Evolutionary conservation across 2,888 invertebrate species (phyloP), one percentile per base, ranked within the genome.

Genomic region (Nomada hirtipes): DNA sequence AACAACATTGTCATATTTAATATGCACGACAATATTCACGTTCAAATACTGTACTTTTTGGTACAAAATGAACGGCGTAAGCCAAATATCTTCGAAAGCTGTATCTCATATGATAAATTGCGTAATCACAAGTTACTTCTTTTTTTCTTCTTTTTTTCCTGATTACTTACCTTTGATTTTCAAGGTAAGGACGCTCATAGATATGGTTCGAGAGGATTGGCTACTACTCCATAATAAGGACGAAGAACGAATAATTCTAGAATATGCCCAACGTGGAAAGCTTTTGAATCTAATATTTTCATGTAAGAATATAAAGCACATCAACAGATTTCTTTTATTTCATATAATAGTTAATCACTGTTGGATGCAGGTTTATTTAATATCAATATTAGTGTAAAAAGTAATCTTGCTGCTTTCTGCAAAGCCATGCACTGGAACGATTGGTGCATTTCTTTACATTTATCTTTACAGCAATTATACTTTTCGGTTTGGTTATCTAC

Each of bases 211-310:
- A 15, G 0, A 2, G 2, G 55, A 75, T 23, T 79, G 77, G 75
- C 72, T 44, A 7, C 13, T 15, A 1, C 15, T 77, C 23, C 20
- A 18, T 10, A 69, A 77, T 36, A 44, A 36, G 23, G 26, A 75
- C 2, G 85, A 79, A 9, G 26, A 36, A 10, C 52, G 44, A 26
- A 85, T 85, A 44, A 18, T 85, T 2, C 20, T 57, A 26, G 69
- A 60, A 59, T 65, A 57, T 29, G 61, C 11, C 0, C 10, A 63
- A 11, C 47, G 44, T 2, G 44, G 44, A 4, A 79, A n/a, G 11
- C 29, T 61, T 20, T 7, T 26, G 42, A 64, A 13, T 15, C n/a
- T 47, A 0, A 0, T 42, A 9, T 63, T 82, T 2, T 53, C 67
- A 13, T 23, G 84, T 84, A 76, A 79, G 74, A 47, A 29, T 47